Conservation (phyloP, 2,797 vertebrate species). For the Anableps anableps region DNA sequence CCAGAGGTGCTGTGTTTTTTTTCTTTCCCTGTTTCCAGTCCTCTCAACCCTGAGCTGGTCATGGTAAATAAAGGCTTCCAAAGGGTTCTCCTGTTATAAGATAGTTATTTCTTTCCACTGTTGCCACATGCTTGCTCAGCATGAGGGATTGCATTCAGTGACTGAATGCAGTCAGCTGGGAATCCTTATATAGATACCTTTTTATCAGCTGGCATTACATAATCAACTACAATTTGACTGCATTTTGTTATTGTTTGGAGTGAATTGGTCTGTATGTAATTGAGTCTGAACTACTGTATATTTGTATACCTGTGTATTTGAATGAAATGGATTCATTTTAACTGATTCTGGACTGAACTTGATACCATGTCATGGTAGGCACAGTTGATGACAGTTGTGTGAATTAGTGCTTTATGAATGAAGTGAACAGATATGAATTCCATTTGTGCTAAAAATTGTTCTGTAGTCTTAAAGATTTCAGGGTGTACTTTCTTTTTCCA, state of each 20-base stretch:
- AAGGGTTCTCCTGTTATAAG: not conserved
- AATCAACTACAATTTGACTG: not conserved
- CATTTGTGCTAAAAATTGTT: not conserved
- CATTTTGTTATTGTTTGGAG: not conserved
- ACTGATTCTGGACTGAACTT: not conserved
- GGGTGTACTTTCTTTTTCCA: not conserved
- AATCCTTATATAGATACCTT: not conserved
- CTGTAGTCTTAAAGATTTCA: not conserved
- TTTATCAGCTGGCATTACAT: not conserved
- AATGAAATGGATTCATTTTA: no score
- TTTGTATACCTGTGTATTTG: no score
- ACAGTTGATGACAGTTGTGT: no score
- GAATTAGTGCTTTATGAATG: no score
- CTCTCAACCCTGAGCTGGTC: not conserved
- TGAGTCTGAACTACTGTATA: no score
- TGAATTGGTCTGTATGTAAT: no score
- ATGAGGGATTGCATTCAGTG: not conserved
- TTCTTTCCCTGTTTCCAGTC: no score
- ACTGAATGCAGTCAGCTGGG: not conserved
- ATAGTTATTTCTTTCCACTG: not conserved
- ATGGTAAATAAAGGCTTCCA: not conserved
- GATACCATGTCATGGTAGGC: no score
- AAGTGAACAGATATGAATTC: no score
- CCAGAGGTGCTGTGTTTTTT: not conserved
- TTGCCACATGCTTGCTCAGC: not conserved